Evolutionary conservation across 2,797 vertebrate genomes (phyloP).

Genomic region (Furcifer pardalis): DNA sequence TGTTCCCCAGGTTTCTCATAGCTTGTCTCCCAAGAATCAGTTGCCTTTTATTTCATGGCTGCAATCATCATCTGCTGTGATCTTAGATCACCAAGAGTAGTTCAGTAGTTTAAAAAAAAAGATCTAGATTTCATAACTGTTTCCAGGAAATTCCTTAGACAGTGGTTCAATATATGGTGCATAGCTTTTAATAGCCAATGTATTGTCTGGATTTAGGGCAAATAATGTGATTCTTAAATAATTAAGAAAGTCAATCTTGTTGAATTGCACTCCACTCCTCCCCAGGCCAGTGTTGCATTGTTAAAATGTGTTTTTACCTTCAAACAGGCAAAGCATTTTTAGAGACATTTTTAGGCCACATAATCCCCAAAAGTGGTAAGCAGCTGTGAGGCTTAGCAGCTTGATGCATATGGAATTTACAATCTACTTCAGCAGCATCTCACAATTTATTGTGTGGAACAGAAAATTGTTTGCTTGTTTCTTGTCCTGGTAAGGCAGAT

Average conservation of each 20-base stretch:
- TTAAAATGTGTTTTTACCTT: conserved; percentile 14
- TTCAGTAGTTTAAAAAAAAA: background rate
- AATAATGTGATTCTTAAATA: background rate
- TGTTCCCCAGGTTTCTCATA: too few relatives aligned
- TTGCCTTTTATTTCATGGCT: too few relatives aligned
- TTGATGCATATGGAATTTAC: conserved; percentile 26
- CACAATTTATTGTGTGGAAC: conserved; percentile 17
- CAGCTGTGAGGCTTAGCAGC: conserved; percentile 18
- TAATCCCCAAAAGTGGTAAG: background rate
- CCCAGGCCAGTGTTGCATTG: background rate
- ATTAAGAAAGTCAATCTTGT: background rate
- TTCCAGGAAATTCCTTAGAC: background rate
- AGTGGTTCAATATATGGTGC: background rate
- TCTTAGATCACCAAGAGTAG: too few relatives aligned
- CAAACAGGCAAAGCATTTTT: conserved; percentile 6
- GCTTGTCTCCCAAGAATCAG: too few relatives aligned
- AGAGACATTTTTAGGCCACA: background rate
- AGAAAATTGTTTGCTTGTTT: conserved; percentile 38
- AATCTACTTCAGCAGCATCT: conserved; percentile 23
- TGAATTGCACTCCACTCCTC: background rate
- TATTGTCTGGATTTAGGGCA: background rate
- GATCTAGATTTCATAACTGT: background rate
- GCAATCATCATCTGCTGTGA: too few relatives aligned
- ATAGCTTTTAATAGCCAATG: background rate
- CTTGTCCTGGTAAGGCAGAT: conserved; percentile 40